A percentile compares a stretch with the other conserved stretches of the same genome.
Conservation (phyloP, 2,888 invertebrate species). For the Cynaeus angustus region DNA sequence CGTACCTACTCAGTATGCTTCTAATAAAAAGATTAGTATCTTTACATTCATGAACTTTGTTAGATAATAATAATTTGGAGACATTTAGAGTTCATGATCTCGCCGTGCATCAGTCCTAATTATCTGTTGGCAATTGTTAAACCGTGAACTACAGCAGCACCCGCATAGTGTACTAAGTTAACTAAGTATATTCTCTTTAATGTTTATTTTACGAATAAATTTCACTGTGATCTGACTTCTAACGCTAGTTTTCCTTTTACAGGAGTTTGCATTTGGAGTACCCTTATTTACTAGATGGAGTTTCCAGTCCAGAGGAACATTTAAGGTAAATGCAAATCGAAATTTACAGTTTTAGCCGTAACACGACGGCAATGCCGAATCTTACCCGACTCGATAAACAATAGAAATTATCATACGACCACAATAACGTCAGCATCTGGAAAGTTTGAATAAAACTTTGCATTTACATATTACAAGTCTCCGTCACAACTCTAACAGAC, state of each 20-base stretch:
- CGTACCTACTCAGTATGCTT: no score
- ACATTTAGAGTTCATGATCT: background rate
- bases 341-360: constrained; percentile 40
- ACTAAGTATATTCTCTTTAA: constrained; percentile 2
- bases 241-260: constrained; percentile 31
- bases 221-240: constrained; percentile 7
- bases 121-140: background rate
- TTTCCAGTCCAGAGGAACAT: constrained; percentile 45
- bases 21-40: no score
- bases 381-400: constrained; percentile 49
- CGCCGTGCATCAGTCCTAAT: background rate
- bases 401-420: constrained; percentile 49
- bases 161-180: background rate
- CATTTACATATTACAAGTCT: constrained; percentile 38
- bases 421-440: constrained; percentile 39
- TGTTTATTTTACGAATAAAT: constrained; percentile 1
- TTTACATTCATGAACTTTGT: no score
- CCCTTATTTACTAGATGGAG: constrained; percentile 46
- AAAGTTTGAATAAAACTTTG: constrained; percentile 27
- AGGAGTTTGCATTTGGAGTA: constrained; percentile 43
- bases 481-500: constrained; percentile 18
- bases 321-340: constrained; percentile 52
- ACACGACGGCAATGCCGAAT: constrained; percentile 32
- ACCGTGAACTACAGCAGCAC: background rate
- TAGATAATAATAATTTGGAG: no score